phyloP scores from a whole-genome alignment of 2,113 vertebrate species.

The Heliornis fulica region DNA sequence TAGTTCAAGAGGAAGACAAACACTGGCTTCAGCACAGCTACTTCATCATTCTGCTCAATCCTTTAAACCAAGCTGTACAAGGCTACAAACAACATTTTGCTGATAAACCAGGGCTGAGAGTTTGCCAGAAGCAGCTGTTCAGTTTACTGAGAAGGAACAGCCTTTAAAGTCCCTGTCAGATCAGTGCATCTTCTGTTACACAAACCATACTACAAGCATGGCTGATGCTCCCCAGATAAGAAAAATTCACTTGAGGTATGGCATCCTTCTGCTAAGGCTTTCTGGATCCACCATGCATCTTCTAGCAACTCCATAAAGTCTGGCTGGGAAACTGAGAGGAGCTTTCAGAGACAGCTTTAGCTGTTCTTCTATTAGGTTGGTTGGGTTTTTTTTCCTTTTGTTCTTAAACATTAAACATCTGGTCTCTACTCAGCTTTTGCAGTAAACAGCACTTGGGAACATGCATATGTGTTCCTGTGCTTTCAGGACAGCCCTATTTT shows the following conservation, averaged over 20 bases:
- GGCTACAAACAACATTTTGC: not conserved
- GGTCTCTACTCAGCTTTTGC: not conserved
- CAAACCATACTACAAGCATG: not conserved
- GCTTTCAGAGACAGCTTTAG: not conserved
- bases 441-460: not conserved
- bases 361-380: not conserved
- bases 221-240: not conserved
- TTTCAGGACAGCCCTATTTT: not conserved
- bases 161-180: constrained; percentile 12
- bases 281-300: not conserved
- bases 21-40: not conserved
- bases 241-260: not conserved
- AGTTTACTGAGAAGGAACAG: not conserved
- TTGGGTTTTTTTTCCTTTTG: no score
- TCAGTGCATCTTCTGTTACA: not conserved
- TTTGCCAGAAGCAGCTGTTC: constrained; percentile 2
- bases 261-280: not conserved
- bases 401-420: not conserved
- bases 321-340: not conserved
- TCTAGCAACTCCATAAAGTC: not conserved
- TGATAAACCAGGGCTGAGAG: not conserved
- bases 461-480: accelerated
- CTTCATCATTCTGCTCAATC: not conserved
- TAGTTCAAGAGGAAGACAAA: constrained; percentile 42
- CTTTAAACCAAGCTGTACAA: not conserved